phyloP scores from a whole-genome alignment of 2,888 invertebrate genomes.

The Plusia festucae region DNA sequence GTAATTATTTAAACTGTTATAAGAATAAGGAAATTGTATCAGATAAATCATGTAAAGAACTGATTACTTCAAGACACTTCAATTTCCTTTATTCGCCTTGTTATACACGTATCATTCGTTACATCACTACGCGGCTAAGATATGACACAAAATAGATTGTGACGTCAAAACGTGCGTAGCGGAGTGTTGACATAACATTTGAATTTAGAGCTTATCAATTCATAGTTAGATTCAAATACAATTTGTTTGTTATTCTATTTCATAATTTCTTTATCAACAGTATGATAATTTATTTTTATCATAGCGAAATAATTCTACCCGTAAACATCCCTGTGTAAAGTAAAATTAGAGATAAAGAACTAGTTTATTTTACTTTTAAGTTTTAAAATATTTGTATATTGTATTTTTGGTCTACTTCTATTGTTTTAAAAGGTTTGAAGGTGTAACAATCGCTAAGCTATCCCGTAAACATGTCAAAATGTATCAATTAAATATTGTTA shows the following conservation, averaged over 20 bases:
- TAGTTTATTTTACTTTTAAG: too few relatives aligned
- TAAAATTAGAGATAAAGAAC: too few relatives aligned
- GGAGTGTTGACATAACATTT: not conserved
- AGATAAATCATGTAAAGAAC: not conserved
- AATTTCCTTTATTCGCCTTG: not conserved
- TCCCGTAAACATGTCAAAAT: not conserved
- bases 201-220: not conserved
- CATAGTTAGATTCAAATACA: not conserved
- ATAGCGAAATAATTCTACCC: too few relatives aligned
- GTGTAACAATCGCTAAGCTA: too few relatives aligned
- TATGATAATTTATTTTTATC: not conserved
- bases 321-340: too few relatives aligned
- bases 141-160: slow-evolving; percentile 9
- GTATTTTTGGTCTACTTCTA: too few relatives aligned
- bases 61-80: not conserved
- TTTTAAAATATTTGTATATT: too few relatives aligned
- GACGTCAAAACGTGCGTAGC: slow-evolving; percentile 39
- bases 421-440: too few relatives aligned
- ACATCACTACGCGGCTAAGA: slow-evolving; percentile 7
- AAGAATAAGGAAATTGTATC: not conserved
- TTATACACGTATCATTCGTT: not conserved
- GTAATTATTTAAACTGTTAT: not conserved
- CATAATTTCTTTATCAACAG: not conserved
- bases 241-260: not conserved
- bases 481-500: too few relatives aligned